phyloP scores from a whole-genome alignment of 2,888 invertebrate genomes.

The Epinotia ramella region DNA sequence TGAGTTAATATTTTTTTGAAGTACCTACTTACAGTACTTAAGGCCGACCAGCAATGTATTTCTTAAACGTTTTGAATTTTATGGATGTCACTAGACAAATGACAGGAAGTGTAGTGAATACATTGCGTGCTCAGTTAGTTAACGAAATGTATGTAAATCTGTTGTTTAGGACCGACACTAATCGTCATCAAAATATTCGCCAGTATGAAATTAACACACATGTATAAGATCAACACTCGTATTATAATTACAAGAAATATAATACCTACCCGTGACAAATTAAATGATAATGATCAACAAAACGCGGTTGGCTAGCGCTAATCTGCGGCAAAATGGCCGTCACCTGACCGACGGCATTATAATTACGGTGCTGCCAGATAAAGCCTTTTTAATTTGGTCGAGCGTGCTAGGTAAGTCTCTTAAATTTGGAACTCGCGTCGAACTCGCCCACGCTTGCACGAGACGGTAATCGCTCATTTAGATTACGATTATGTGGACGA shows the following conservation, averaged over 20 bases:
- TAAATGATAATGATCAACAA: slow-evolving; percentile 44
- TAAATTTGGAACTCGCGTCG: slow-evolving; percentile 62
- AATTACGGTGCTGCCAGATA: slow-evolving; percentile 74
- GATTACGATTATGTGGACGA: slow-evolving; percentile 76
- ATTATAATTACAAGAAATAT: neutral
- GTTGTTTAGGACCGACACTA: no score
- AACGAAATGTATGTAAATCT: no score
- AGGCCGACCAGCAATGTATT: no score
- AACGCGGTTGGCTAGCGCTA: slow-evolving; percentile 52
- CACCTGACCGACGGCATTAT: slow-evolving; percentile 73
- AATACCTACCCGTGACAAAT: slow-evolving; percentile 17
- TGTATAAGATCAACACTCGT: neutral
- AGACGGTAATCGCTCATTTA: slow-evolving; percentile 78
- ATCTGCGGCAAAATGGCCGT: slow-evolving; percentile 64
- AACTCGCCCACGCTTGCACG: slow-evolving; percentile 74
- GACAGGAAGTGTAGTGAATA: no score
- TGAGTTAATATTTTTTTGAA: no score
- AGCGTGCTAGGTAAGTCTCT: slow-evolving; percentile 53
- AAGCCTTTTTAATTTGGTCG: slow-evolving; percentile 62
- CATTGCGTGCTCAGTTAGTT: no score
- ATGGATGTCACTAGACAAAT: no score
- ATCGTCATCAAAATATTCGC: no score
- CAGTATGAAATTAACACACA: no score
- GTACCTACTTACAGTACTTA: no score
- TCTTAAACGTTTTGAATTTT: no score